Base-by-base conservation (phyloP, 2,113 vertebrate species). In the Aptenodytes forsteri region DNA sequence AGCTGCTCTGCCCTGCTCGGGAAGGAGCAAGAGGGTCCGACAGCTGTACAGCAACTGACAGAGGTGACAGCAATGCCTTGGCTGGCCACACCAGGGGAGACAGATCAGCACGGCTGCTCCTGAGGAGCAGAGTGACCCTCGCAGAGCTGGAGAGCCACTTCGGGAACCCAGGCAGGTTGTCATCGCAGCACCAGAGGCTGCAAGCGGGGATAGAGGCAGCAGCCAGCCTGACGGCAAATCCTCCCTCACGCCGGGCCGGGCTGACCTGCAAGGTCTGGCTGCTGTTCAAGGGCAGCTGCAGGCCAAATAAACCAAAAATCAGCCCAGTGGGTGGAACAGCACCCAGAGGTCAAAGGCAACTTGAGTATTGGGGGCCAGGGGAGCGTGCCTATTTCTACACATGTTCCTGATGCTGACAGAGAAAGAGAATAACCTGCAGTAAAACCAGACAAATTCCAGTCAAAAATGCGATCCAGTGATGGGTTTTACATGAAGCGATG, bases 161-260 rank as follows among this genome's bases (percentile, higher is more conserved):
- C 70, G 34, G n/a, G 80, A 94, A 42, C 14, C 42, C 70, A 85
- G 84, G 71, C 61, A 79, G 44, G 79, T 76, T 16, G 6, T 85
- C 92, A 89, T 34, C 2, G 1, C 14, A 75, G 49, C 56, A 84
- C 71, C 40, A 47, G 59, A 83, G 58, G 58, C 80, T 93, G 72
- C 66, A 93, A 54, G 46, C 75, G 66, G 16, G 6, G 36, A 46
- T 73, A 85, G 40, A 93, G 61, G 50, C 91, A 89, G 46, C 47
- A 69, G 55, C 44, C 1, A 0, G 46, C 47, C 50, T 67, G 40
- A 29, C 6, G 56, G 44, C n/a, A 94, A 77, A 88, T 54, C 23
- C 25, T 71, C 30, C 38, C 2, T 1, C 64, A 59, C 1, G 0
- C 40, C 0, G 0, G 87, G 42, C 13, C 61, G 55, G 34, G 67